Conservation (phyloP, 2,797 vertebrate species). For the Microcaecilia unicolor region DNA sequence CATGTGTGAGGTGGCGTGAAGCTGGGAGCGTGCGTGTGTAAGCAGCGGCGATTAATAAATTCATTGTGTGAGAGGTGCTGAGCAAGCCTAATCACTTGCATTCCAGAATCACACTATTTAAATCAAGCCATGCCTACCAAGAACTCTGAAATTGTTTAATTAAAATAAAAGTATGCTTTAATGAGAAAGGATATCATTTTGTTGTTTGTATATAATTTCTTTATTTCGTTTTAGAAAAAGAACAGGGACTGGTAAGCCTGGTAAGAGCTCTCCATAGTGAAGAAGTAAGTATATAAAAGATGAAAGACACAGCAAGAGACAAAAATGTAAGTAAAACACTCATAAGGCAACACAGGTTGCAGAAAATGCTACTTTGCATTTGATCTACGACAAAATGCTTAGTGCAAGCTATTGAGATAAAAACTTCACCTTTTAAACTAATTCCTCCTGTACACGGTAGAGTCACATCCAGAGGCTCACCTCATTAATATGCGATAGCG, state of each 20-base stretch:
- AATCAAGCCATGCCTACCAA: constrained; percentile 36
- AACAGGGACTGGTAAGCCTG: constrained; percentile 42
- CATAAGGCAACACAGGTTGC: constrained; percentile 47
- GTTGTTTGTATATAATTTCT: constrained; percentile 46
- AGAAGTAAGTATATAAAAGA: constrained; percentile 50
- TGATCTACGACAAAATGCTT: constrained; percentile 44
- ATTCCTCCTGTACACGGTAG: constrained; percentile 48
- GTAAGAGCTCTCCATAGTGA: constrained; percentile 51
- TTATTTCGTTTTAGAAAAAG: constrained; percentile 40
- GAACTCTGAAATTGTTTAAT: constrained; percentile 47
- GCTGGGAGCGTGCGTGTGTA: no score
- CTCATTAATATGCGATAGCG: constrained; percentile 63
- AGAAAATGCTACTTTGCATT: constrained; percentile 59
- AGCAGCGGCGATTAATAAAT: constrained; percentile 58
- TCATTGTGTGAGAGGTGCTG: constrained; percentile 39
- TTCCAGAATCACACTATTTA: constrained; percentile 41
- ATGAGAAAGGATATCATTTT: constrained; percentile 56
- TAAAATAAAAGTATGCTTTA: constrained; percentile 44
- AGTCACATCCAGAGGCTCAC: constrained; percentile 36
- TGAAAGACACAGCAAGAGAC: constrained; percentile 61
- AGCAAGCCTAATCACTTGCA: background rate
- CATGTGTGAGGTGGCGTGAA: no score
- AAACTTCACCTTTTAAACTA: constrained; percentile 55
- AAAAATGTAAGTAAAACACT: constrained; percentile 56
- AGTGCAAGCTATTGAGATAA: constrained; percentile 53